Base-by-base conservation (phyloP, 53 echinoderm and acorn worm genomes). In the Henricia sp. region DNA sequence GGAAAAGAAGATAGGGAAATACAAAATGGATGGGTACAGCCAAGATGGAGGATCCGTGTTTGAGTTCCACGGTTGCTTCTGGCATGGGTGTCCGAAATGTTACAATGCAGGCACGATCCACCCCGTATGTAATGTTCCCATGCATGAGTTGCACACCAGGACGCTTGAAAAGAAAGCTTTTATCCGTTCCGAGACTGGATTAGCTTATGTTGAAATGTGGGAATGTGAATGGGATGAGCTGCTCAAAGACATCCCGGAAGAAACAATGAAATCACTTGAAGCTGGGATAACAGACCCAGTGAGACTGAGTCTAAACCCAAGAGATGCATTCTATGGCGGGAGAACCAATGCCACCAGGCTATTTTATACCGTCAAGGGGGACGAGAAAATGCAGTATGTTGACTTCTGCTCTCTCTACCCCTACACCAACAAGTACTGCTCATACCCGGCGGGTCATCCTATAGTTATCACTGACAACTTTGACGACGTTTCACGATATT, bases 21-120 rank as follows among this genome's bases (percentile, higher is more conserved):
- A 80, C 16, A 67, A 67, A 19, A 52, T 66, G 25, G 91, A 91
- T 83, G 91, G 88, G 6, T 90, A 59, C 39, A 19, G 56, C 20
- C 17, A 51, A 13, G 83, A 82, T 37, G 40, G 4, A 0, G 50
- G 66, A 58, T 72, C 64, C 1, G 28, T 87, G 51, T 73, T n/a
- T n/a, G 84, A 67, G 13, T 84, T 84, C 33, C 33, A 69, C 23
- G 87, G 85, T 0, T 91, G 92, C 58, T 84, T 57, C 29, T 91
- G 42, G 48, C 87, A 87, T 30, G 91, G 91, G 1, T 91, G 87
- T 38, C 80, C 63, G 1, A 67, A 30, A 29, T 91, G 91, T 66
- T 91, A 72, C 13, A 37, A 43, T 12, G 44, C 24, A 13, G 65
- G 67, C 10, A 74, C 83, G 0, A 17, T 64, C 23, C 77, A 87